Evolutionary conservation across 2,113 vertebrate species (phyloP).

Genomic region (Myrmecobius fasciatus): DNA sequence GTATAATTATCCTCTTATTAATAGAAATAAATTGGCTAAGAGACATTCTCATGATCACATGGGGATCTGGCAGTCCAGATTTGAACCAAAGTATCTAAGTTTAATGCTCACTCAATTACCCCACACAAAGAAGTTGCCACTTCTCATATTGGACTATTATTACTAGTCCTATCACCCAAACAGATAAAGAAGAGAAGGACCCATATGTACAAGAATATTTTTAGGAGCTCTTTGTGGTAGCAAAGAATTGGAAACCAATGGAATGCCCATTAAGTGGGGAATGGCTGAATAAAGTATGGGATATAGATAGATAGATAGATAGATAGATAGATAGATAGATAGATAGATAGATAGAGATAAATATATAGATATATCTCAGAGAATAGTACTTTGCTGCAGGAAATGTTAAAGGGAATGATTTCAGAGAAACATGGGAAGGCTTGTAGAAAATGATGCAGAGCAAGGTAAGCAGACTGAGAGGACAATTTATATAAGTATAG

Average conservation of each 20-base stretch:
- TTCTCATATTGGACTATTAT: background rate
- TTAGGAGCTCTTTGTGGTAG: background rate
- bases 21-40: background rate
- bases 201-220: background rate
- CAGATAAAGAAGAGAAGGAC: background rate
- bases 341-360: no score
- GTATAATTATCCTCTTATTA: background rate
- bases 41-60: background rate
- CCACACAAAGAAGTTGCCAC: background rate
- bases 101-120: background rate
- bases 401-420: background rate
- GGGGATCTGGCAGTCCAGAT: background rate
- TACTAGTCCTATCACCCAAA: background rate
- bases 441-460: background rate
- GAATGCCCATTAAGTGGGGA: background rate
- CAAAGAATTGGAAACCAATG: background rate
- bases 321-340: no score
- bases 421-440: background rate
- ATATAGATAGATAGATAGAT: no score
- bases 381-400: background rate
- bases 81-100: background rate
- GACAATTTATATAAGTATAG: background rate
- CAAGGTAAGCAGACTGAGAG: background rate
- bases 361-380: background rate
- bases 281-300: background rate